phyloP scores from a whole-genome alignment of 2,113 vertebrate species.

The Antechinus flavipes region DNA sequence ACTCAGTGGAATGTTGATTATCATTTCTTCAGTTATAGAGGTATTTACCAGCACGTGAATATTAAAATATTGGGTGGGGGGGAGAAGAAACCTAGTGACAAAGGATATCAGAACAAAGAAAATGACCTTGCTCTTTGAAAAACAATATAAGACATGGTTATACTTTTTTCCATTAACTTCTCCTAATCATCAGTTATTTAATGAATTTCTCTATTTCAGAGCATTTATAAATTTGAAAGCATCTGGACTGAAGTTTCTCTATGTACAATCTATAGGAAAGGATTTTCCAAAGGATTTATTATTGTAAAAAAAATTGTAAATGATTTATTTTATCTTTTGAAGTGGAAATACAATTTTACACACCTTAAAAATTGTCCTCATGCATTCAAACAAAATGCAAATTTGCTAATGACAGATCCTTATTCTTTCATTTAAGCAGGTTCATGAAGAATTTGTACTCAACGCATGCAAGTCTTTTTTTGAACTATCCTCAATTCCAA shows the following conservation, averaged over 20 bases:
- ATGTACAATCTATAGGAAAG: slow-evolving; percentile 4
- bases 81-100: background rate
- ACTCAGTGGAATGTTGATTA: background rate
- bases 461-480: background rate
- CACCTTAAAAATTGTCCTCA: background rate
- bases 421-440: background rate
- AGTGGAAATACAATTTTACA: slow-evolving; percentile 17
- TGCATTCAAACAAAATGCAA: background rate
- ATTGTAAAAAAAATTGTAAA: slow-evolving; percentile 15
- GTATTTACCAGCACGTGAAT: background rate
- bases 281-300: background rate
- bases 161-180: background rate
- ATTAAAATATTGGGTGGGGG: background rate
- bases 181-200: background rate
- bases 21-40: background rate
- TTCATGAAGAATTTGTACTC: background rate
- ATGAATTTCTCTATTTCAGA: background rate
- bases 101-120: background rate
- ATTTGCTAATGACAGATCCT: background rate
- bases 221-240: background rate
- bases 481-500: background rate
- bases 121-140: background rate
- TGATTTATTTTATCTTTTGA: slow-evolving; percentile 1
- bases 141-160: background rate
- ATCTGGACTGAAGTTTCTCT: background rate